Conservation (phyloP, 2,888 invertebrate species). For the Cantharis rufa region DNA sequence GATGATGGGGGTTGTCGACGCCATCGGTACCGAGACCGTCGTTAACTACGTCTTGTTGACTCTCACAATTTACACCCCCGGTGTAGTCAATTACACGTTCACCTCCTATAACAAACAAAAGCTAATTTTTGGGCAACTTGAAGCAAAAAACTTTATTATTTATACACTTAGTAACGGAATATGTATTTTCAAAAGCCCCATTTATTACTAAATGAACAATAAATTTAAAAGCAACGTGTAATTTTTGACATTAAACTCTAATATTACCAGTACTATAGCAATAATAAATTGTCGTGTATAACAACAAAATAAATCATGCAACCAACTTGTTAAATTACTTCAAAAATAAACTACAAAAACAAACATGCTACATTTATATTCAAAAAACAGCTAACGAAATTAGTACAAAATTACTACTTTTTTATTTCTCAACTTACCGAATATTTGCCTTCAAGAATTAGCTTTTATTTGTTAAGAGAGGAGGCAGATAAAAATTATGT, state of each 20-base stretch:
- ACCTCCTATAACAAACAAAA: slow-evolving; percentile 55
- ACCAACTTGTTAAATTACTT: neutral
- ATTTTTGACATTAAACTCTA: neutral
- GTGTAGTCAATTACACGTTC: slow-evolving; percentile 57
- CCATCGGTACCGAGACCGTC: slow-evolving; percentile 46
- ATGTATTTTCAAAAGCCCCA: neutral
- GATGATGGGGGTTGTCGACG: slow-evolving; percentile 58
- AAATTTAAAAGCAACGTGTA: slow-evolving; percentile 18
- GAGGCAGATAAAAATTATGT: slow-evolving; percentile 24
- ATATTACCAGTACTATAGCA: neutral
- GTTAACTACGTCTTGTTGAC: slow-evolving; percentile 34
- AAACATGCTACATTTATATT: slow-evolving; percentile 1
- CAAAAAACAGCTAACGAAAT: neutral
- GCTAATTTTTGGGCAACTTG: slow-evolving; percentile 38
- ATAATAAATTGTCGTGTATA: neutral
- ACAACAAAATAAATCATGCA: slow-evolving; percentile 2
- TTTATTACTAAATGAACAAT: slow-evolving; percentile 7
- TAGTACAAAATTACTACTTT: neutral
- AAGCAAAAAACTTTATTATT: neutral
- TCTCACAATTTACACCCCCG: slow-evolving; percentile 35
- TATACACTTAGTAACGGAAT: neutral
- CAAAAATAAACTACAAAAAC: neutral
- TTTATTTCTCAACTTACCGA: slow-evolving; percentile 38
- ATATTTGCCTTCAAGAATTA: slow-evolving; percentile 46
- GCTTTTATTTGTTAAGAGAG: slow-evolving; percentile 44